These are phyloP conservation scores for Coremacera marginata DNA, from an alignment of 2,888 invertebrate species.

Conservation along the genomic window DNA sequence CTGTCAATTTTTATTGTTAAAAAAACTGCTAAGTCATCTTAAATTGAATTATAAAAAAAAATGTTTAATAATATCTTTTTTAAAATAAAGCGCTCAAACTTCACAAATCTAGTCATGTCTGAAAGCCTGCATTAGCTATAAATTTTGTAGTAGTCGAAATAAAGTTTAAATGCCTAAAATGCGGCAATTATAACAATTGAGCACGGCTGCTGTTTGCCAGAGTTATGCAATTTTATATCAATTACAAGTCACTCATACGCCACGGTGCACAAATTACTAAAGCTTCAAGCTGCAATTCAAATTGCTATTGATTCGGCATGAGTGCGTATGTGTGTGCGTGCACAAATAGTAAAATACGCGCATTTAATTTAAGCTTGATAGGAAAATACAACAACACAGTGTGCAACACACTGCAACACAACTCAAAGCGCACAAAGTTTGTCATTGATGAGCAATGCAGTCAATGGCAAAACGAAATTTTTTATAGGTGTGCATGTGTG, in stretches of 20 bases:
- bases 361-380: background rate
- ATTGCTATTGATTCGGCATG: background rate
- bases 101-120: no score
- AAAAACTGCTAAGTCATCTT: no score
- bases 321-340: background rate
- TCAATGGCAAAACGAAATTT: background rate
- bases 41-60: no score
- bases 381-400: background rate
- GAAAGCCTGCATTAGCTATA: no score
- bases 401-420: background rate
- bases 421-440: background rate
- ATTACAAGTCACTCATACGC: constrained; percentile 13
- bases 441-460: background rate
- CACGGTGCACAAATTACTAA: background rate
- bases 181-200: no score
- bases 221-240: constrained; percentile 3
- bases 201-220: no score
- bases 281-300: background rate
- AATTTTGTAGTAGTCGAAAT: no score
- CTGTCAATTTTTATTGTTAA: no score
- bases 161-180: no score
- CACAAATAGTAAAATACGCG: background rate
- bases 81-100: no score
- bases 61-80: no score
- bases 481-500: background rate